Evolutionary conservation across 2,888 invertebrate species (phyloP).

Genomic region (Acanthosoma haemorrhoidale): DNA sequence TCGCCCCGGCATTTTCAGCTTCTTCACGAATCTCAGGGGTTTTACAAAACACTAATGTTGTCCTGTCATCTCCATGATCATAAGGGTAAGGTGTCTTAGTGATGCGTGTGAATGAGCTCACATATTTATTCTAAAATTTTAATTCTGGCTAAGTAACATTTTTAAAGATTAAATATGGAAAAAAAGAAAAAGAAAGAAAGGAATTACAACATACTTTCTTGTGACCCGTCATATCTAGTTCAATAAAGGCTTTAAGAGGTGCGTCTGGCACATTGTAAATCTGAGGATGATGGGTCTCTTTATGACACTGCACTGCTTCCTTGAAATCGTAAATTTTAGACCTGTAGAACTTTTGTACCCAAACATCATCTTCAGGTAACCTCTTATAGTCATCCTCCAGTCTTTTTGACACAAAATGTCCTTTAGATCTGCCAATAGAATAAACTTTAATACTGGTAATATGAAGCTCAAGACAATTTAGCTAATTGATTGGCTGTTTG

Average conservation of each 20-base stretch:
- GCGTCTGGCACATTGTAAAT: slow-evolving; percentile 74
- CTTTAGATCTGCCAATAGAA: slow-evolving; percentile 18
- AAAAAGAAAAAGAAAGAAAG: not conserved
- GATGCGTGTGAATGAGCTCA: slow-evolving; percentile 55
- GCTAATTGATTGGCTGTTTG: too few relatives aligned
- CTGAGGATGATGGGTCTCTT: slow-evolving; percentile 75
- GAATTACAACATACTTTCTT: slow-evolving; percentile 53
- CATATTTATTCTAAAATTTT: slow-evolving; percentile 48
- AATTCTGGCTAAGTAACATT: not conserved
- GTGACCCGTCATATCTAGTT: slow-evolving; percentile 71
- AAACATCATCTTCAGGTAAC: slow-evolving; percentile 61
- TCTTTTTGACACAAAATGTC: slow-evolving; percentile 20
- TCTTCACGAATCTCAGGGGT: slow-evolving; percentile 55
- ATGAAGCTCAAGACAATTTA: too few relatives aligned
- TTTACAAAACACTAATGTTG: slow-evolving; percentile 70
- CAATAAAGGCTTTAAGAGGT: slow-evolving; percentile 62
- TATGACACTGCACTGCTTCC: slow-evolving; percentile 71
- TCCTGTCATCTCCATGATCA: slow-evolving; percentile 61
- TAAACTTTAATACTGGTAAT: not conserved
- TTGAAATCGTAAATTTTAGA: slow-evolving; percentile 60
- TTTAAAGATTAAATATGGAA: not conserved
- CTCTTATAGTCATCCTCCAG: slow-evolving; percentile 28
- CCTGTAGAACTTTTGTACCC: slow-evolving; percentile 52
- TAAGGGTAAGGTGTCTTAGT: slow-evolving; percentile 64
- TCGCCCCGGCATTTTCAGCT: slow-evolving; percentile 66